Percentiles rank a stretch among this genome's conserved stretches.
These are phyloP conservation scores for Macroglossus sobrinus DNA, from an alignment of 2,113 vertebrate species.

Conservation along the genomic window DNA sequence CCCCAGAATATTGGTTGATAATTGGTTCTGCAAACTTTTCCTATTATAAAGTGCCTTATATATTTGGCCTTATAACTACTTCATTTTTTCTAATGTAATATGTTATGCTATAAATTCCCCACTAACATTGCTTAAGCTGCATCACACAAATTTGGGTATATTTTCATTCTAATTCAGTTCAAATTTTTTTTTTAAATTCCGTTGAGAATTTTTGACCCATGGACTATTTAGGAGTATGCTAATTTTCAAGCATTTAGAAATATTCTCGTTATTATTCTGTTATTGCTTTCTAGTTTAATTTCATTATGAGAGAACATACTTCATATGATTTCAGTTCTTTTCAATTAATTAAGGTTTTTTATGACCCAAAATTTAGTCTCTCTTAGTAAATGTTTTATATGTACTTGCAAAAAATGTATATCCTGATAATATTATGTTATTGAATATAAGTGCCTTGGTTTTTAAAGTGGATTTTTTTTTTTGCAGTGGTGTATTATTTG, in stretches of 20 bases:
- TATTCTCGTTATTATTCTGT: conserved; percentile 7
- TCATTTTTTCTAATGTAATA: background rate
- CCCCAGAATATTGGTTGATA: background rate
- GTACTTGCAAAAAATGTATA: background rate
- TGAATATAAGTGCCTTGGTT: background rate
- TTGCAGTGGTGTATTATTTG: conserved; percentile 93
- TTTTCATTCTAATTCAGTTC: background rate
- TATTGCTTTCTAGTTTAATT: conserved; percentile 15
- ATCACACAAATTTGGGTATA: background rate
- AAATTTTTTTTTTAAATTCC: conserved; percentile 4
- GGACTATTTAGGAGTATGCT: conserved; percentile 17
- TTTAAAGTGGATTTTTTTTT: conserved; percentile 10
- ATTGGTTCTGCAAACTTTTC: background rate
- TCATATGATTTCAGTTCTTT: background rate
- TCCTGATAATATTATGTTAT: background rate
- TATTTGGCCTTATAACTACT: background rate
- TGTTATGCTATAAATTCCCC: background rate
- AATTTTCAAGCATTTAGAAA: background rate
- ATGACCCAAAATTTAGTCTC: background rate
- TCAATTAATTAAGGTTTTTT: background rate
- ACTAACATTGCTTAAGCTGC: background rate
- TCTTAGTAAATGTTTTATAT: background rate
- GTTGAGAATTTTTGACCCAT: conserved; percentile 24
- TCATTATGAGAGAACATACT: background rate
- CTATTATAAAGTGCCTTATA: background rate